phyloP scores from a whole-genome alignment of 2,113 vertebrate species.

The Butastur rufipennis region DNA sequence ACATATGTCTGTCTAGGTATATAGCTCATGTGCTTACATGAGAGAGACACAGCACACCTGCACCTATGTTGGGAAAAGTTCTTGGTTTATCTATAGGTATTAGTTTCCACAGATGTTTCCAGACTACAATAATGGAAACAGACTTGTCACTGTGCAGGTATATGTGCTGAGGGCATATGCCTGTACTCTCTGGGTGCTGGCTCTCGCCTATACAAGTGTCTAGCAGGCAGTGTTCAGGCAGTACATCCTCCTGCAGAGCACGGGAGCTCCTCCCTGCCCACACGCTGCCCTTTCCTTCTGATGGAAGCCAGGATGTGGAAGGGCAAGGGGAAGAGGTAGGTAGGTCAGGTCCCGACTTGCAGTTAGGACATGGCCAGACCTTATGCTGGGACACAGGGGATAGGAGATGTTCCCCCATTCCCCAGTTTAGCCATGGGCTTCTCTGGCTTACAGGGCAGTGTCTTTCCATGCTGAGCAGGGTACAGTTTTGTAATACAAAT shows the following conservation, averaged over 20 bases:
- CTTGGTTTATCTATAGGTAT: neutral
- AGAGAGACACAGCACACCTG: neutral
- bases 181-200: no score
- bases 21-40: neutral
- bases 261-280: neutral
- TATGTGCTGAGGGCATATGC: neutral
- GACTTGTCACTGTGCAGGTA: neutral
- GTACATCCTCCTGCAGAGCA: neutral
- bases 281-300: neutral
- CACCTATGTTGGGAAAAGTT: neutral
- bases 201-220: neutral
- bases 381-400: neutral
- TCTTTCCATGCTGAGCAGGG: neutral
- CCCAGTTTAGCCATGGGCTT: neutral
- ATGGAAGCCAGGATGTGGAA: neutral
- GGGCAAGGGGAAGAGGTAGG: neutral
- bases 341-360: neutral
- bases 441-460: neutral
- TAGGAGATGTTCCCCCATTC: neutral
- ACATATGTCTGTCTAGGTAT: neutral
- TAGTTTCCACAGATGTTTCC: neutral
- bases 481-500: neutral
- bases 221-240: fast-evolving
- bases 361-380: neutral
- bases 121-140: neutral